Evolutionary conservation across 2,797 vertebrate species (phyloP).

Genomic region (Lutjanus argentimaculatus): DNA sequence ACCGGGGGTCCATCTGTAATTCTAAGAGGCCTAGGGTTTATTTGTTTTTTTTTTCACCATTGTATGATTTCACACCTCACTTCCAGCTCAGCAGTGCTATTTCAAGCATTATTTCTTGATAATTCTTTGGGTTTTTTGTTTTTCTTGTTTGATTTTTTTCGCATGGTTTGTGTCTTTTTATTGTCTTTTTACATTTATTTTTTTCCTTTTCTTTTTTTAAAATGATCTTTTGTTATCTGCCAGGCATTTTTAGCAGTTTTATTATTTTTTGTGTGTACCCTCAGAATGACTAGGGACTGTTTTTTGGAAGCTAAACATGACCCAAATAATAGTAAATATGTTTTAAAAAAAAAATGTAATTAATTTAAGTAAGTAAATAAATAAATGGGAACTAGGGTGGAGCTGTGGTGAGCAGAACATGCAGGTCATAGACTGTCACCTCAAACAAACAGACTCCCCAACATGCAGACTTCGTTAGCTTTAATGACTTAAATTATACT

Average conservation of each 20-base stretch:
- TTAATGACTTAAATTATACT: too few relatives aligned
- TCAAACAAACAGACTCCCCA: neutral
- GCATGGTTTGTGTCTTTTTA: too few relatives aligned
- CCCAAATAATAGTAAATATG: too few relatives aligned
- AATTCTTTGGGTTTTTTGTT: neutral
- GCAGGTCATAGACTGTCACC: neutral
- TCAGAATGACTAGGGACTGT: neutral
- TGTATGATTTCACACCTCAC: neutral
- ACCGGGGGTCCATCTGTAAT: conserved; percentile 57
- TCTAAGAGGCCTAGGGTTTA: conserved; percentile 20
- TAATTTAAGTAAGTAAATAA: too few relatives aligned
- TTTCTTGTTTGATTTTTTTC: neutral
- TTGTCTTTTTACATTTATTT: neutral
- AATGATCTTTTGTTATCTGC: too few relatives aligned
- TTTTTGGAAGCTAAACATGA: neutral
- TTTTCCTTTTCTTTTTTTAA: too few relatives aligned
- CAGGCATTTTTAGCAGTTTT: neutral
- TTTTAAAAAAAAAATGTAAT: too few relatives aligned
- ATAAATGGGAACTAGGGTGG: neutral
- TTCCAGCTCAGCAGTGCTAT: neutral
- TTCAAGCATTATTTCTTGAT: neutral
- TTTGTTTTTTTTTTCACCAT: neutral
- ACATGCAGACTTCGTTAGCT: neutral
- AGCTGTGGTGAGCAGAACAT: neutral
- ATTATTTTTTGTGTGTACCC: neutral